Percentiles rank a stretch among this genome's conserved stretches.
Conservation (phyloP, 2,888 invertebrate species). For the Drosophila maculinotata region DNA sequence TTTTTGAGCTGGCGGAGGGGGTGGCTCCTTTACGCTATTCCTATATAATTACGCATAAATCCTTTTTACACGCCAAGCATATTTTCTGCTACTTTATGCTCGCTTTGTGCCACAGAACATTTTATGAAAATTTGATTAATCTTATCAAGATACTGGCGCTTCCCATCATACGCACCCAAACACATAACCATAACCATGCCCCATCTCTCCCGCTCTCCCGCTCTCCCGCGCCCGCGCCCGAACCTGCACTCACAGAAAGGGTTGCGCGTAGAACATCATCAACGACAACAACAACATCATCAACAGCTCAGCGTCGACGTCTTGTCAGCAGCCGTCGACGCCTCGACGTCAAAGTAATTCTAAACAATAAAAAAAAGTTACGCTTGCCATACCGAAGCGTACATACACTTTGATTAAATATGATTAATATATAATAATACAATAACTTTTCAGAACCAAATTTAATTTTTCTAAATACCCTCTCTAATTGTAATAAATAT, state of each 20-base stretch:
- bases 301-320: constrained; percentile 54
- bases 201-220: not conserved
- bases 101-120: constrained; percentile 62
- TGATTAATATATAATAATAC: no score
- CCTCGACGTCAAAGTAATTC: constrained; percentile 49
- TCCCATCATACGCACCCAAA: constrained; percentile 50
- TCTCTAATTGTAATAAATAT: not conserved
- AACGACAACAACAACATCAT: constrained; percentile 19
- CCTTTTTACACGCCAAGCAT: constrained; percentile 80
- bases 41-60: constrained; percentile 81
- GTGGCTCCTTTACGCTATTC: constrained; percentile 69
- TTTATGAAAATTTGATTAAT: constrained; percentile 85
- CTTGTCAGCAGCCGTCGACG: constrained; percentile 51
- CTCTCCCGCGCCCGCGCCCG: not conserved
- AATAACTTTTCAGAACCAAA: no score
- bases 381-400: constrained; percentile 6
- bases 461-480: no score
- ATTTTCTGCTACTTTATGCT: constrained; percentile 74
- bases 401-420: no score
- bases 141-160: constrained; percentile 82
- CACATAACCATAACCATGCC: constrained; percentile 25
- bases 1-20: constrained; percentile 11
- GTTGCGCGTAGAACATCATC: constrained; percentile 47
- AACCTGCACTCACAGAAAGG: constrained; percentile 47
- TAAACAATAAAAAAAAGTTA: constrained; percentile 36